phyloP scores from a whole-genome alignment of 2,113 vertebrate genomes.

The Furnarius figulus region DNA sequence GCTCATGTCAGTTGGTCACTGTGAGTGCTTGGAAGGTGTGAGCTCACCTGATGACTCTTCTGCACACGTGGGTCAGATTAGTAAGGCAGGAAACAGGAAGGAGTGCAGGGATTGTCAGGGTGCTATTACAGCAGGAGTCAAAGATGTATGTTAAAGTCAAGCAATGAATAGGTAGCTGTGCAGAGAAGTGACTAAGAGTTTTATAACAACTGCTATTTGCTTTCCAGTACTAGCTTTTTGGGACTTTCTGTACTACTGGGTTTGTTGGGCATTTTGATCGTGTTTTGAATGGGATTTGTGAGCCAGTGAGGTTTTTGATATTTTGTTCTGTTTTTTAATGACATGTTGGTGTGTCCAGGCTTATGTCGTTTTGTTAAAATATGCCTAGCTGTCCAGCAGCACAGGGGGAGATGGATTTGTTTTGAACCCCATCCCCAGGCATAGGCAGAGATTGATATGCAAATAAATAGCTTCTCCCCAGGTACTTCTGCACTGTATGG shows the following conservation, averaged over 20 bases:
- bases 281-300: background rate
- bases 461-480: background rate
- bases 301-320: fast-evolving
- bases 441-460: no score
- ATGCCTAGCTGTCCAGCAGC: background rate
- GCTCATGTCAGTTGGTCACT: background rate
- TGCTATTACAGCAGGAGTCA: background rate
- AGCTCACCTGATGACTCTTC: background rate
- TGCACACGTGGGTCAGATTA: background rate
- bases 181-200: background rate
- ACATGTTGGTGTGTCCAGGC: background rate
- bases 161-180: background rate
- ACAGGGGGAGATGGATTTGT: background rate
- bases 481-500: background rate
- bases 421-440: background rate
- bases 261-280: background rate
- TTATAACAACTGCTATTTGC: background rate
- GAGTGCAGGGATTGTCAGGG: background rate
- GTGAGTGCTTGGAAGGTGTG: background rate
- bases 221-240: background rate
- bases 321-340: background rate
- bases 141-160: background rate
- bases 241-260: background rate
- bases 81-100: background rate
- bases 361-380: background rate